These are phyloP conservation scores for Pasiphila rectangulata DNA, from an alignment of 2,888 invertebrate species.

Conservation along the genomic window DNA sequence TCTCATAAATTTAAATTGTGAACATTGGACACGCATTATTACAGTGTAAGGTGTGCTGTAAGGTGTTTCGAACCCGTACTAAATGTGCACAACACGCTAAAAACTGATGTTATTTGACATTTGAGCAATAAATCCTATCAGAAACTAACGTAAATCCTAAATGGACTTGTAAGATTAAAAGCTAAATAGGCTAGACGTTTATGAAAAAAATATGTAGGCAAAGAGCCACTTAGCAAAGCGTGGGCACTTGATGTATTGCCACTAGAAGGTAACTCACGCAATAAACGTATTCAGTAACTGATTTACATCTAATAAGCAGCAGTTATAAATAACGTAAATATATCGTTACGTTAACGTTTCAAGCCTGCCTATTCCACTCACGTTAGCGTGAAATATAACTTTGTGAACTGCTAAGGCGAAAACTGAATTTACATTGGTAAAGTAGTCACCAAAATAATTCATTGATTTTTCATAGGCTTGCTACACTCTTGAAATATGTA, in stretches of 20 bases:
- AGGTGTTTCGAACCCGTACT: no score
- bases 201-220: constrained; percentile 6
- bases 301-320: constrained; percentile 16
- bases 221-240: constrained; percentile 15
- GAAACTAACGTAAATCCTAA: no score
- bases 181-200: not conserved
- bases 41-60: no score
- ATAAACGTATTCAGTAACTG: constrained; percentile 9
- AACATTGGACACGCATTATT: no score
- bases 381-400: constrained; percentile 5
- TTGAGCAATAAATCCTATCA: no score
- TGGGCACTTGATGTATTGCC: constrained; percentile 14
- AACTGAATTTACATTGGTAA: not conserved
- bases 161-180: constrained; percentile 5
- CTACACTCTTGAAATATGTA: no score
- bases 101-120: no score
- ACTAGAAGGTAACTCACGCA: constrained; percentile 16
- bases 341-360: constrained; percentile 11
- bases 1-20: no score
- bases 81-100: no score
- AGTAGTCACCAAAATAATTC: no score
- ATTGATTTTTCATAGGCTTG: no score
- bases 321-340: constrained; percentile 6
- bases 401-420: not conserved
- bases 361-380: constrained; percentile 7